phyloP scores from a whole-genome alignment of 2,113 vertebrate genomes.

The Zapornia atra region DNA sequence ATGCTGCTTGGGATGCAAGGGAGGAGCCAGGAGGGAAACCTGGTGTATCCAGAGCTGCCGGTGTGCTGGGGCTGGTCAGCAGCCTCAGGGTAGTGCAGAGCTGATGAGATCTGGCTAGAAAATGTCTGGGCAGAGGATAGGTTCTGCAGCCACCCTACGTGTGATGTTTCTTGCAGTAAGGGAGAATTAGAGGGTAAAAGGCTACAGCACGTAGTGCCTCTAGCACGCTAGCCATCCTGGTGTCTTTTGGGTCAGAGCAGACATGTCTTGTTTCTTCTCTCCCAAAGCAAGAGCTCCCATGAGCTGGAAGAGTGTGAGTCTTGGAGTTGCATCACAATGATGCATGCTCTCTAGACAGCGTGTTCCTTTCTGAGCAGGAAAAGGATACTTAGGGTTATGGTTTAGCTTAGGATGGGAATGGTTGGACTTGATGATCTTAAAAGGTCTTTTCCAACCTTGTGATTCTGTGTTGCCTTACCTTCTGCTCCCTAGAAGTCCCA shows the following conservation, averaged over 20 bases:
- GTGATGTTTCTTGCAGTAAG: background rate
- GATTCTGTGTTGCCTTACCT: background rate
- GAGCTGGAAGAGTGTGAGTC: background rate
- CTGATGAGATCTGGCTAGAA: background rate
- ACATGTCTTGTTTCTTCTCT: background rate
- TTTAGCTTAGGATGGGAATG: too few relatives aligned
- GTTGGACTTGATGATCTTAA: too few relatives aligned
- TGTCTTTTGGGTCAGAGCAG: background rate
- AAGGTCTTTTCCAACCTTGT: too few relatives aligned
- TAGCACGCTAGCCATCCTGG: accelerated
- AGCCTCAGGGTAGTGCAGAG: background rate
- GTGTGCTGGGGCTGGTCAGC: background rate
- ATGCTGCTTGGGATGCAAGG: background rate
- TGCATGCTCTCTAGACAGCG: accelerated
- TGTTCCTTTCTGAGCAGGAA: background rate
- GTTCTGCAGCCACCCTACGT: background rate
- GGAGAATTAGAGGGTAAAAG: background rate
- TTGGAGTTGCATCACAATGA: background rate
- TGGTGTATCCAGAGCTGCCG: background rate
- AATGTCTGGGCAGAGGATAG: background rate
- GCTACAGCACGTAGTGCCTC: background rate
- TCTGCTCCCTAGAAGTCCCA: background rate
- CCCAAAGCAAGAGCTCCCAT: accelerated
- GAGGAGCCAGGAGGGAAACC: background rate
- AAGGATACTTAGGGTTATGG: too few relatives aligned